phyloP scores from a whole-genome alignment of 1,140 invertebrate genomes.

The Argopecten irradians region DNA sequence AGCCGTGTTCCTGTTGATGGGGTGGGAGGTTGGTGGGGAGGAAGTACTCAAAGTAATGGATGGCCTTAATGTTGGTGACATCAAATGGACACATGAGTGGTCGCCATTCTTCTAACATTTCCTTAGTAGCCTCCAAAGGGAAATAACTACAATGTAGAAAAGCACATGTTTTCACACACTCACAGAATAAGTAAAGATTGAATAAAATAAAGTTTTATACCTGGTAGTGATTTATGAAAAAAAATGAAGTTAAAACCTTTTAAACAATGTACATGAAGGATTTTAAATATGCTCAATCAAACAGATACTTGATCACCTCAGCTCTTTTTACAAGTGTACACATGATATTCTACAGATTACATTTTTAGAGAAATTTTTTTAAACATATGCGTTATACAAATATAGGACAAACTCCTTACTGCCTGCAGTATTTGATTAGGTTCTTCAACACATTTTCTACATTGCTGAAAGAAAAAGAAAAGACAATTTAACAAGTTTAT shows the following conservation, averaged over 20 bases:
- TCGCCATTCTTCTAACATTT: constrained; percentile 90
- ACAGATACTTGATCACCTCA: too few relatives aligned
- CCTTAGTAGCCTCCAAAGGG: constrained; percentile 85
- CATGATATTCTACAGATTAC: too few relatives aligned
- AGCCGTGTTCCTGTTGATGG: constrained; percentile 81
- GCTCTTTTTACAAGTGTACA: too few relatives aligned
- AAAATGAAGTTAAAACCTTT: too few relatives aligned
- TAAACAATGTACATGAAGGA: too few relatives aligned
- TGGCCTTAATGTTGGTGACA: constrained; percentile 80
- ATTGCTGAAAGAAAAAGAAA: constrained; percentile 68
- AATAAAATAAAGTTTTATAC: too few relatives aligned
- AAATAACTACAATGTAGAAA: constrained; percentile 83
- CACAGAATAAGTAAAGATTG: too few relatives aligned
- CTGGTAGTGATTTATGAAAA: too few relatives aligned
- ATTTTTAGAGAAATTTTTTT: too few relatives aligned
- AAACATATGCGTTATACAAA: too few relatives aligned
- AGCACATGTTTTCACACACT: background rate
- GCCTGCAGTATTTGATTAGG: constrained; percentile 71
- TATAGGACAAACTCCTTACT: constrained; percentile 78
- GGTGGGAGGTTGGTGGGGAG: constrained; percentile 85
- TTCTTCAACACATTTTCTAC: constrained; percentile 73
- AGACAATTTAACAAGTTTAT: too few relatives aligned
- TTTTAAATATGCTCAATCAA: background rate
- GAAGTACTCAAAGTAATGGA: constrained; percentile 85
- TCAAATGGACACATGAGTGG: constrained; percentile 86